Evolutionary conservation across 2,888 invertebrate species (phyloP).

Genomic region (Eretmocerus hayati): DNA sequence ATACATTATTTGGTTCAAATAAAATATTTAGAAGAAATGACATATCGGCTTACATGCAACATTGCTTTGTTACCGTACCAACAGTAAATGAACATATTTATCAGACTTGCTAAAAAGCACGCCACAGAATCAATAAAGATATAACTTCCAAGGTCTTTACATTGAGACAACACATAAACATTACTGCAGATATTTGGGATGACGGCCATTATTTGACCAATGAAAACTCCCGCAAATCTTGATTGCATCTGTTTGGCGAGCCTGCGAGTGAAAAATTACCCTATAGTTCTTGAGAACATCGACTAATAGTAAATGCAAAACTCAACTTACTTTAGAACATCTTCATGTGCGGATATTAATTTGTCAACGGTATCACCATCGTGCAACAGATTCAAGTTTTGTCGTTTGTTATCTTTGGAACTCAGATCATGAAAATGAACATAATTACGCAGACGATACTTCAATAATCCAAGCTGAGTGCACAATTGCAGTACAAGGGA

Average conservation of each 20-base stretch:
- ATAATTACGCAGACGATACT: slow-evolving; percentile 6
- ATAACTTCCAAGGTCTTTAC: slow-evolving; percentile 2
- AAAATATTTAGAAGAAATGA: background rate
- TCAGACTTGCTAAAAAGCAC: slow-evolving; percentile 4
- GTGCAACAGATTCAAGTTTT: too few species aligned
- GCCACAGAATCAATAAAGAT: slow-evolving; percentile 4
- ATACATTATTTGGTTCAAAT: background rate
- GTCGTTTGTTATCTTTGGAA: too few species aligned
- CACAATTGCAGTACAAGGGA: slow-evolving; percentile 12
- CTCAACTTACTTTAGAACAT: too few species aligned
- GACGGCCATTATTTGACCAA: slow-evolving; percentile 6
- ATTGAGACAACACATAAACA: slow-evolving; percentile 15
- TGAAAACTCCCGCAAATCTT: slow-evolving; percentile 11
- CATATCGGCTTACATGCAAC: slow-evolving; percentile 2
- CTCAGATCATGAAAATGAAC: too few species aligned
- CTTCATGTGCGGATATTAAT: too few species aligned
- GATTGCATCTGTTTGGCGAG: slow-evolving; percentile 7
- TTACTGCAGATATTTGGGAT: slow-evolving; percentile 19
- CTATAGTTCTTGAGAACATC: too few species aligned
- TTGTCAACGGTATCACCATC: too few species aligned
- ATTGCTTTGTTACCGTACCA: slow-evolving; percentile 20
- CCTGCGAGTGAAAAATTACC: background rate
- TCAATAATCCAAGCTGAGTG: slow-evolving; percentile 8
- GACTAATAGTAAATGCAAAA: too few species aligned
- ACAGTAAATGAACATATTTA: slow-evolving; percentile 18